A percentile compares a stretch with the other conserved stretches of the same genome.
These are phyloP conservation scores for Timema cristinae DNA, from an alignment of 2,888 invertebrate genomes.

Conservation along the genomic window DNA sequence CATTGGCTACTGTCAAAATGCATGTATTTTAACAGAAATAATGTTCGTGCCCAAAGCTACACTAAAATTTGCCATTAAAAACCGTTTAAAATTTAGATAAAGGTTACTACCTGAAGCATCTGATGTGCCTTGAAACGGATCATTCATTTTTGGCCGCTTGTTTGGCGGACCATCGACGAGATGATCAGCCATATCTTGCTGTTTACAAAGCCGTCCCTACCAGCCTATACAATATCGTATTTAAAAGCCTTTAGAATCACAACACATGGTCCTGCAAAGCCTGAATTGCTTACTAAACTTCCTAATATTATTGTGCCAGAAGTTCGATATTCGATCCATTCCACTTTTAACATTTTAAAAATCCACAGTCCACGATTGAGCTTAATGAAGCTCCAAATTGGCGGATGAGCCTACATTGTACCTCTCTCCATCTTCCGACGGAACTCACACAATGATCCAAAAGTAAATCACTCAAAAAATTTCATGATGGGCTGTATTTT, in stretches of 20 bases:
- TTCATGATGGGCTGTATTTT: conserved; percentile 40
- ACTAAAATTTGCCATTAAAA: no score
- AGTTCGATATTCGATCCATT: conserved; percentile 67
- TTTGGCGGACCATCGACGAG: conserved; percentile 92
- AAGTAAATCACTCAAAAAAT: conserved; percentile 34
- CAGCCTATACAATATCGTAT: conserved; percentile 40
- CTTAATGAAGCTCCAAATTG: conserved; percentile 69
- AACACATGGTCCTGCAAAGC: conserved; percentile 47
- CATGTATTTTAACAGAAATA: no score
- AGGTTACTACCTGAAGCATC: conserved; percentile 69
- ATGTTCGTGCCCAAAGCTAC: no score
- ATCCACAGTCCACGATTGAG: conserved; percentile 71
- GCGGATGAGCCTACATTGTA: conserved; percentile 44
- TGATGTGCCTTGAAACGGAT: conserved; percentile 76
- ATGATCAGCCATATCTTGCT: conserved; percentile 84
- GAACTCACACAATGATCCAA: conserved; percentile 65
- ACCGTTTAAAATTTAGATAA: conserved; percentile 11
- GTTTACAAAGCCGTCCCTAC: conserved; percentile 55
- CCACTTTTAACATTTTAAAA: conserved; percentile 72
- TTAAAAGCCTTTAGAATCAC: conserved; percentile 45
- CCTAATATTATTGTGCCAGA: conserved; percentile 51
- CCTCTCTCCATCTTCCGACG: conserved; percentile 72
- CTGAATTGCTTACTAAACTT: conserved; percentile 41
- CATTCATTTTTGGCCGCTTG: conserved; percentile 88
- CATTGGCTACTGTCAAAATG: no score